These are phyloP conservation scores for Megaleporinus macrocephalus DNA, from an alignment of 2,113 vertebrate species.

Conservation along the genomic window DNA sequence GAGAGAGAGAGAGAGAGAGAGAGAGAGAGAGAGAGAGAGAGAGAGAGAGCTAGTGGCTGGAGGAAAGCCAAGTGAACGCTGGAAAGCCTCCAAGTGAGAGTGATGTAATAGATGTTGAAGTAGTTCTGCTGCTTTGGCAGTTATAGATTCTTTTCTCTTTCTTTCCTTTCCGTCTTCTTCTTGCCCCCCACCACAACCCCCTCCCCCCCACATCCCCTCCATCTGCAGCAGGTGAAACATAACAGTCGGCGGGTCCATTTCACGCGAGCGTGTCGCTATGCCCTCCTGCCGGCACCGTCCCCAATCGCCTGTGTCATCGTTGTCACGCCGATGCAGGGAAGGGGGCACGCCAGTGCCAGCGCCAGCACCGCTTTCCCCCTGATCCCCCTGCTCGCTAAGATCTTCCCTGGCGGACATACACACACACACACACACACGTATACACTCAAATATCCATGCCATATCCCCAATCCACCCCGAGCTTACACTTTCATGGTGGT, in stretches of 20 bases:
- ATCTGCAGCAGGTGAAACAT: constrained; percentile 72
- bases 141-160: constrained; percentile 51
- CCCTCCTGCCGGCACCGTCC: constrained; percentile 8
- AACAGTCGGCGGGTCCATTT: constrained; percentile 67
- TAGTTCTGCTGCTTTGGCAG: constrained; percentile 69
- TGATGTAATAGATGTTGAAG: constrained; percentile 76
- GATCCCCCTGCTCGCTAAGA: constrained; percentile 15
- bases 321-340: constrained; percentile 7
- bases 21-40: constrained; percentile 45
- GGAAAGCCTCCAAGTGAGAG: constrained; percentile 64
- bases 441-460: constrained; percentile 34
- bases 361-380: background rate
- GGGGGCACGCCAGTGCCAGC: background rate
- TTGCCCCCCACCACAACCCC: constrained; percentile 46
- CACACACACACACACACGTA: constrained; percentile 19
- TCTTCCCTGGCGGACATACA: background rate
- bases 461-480: constrained; percentile 18
- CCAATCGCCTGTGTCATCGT: constrained; percentile 19
- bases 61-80: constrained; percentile 57
- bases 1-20: constrained; percentile 25
- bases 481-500: constrained; percentile 18
- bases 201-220: constrained; percentile 26
- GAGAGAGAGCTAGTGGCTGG: constrained; percentile 46
- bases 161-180: background rate
- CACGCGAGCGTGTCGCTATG: constrained; percentile 31